Base-by-base conservation (phyloP, 2,888 invertebrate species). In the Calliopum simillimum region DNA sequence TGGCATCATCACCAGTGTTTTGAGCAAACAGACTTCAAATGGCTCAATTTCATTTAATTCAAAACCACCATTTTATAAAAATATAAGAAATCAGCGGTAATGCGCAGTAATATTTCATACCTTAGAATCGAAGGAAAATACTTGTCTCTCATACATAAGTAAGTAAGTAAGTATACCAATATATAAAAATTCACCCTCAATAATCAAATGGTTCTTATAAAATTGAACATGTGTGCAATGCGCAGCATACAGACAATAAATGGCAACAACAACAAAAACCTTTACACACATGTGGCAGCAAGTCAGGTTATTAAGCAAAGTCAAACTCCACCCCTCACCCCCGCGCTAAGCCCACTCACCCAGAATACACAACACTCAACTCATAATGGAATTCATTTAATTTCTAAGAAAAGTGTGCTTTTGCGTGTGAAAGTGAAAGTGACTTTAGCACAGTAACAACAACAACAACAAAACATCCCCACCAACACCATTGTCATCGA, bases 351-450 rank as follows among this genome's bases (percentile, higher is more conserved):
- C 21, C 13, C 11, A 14, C 55, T 55, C 55, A 19, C 5, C 33
- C 33, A 33, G 33, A 33, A 33, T 33, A 33, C 6, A 3, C 33
- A n/a, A 33, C 33, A 33, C 33, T n/a, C n/a, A n/a, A 33, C 33
- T 33, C 33, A 33, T 13, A 16, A 59, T 59, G 41, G 33, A 59
- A 41, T 59, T 19, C 43, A 41, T 12, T 16, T 41, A 43, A 59
- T 25, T n/a, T 23, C 19, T 33, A 16, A 21, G 13, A 61, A 46
- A 61, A 19, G 61, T 43, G 11, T 19, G 44, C 46, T 12, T 41
- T 64, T 51, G 64, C 53, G 64, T 51, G 41, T 51, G 51, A 64
- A 64, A 64, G 64, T 21, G 64, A 64, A 64, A 64, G 64, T 64
- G 64, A 49, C 63, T 23, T 19, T 25, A 16, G 16, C 49, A 63